A percentile compares a stretch with the other conserved stretches of the same genome.
Conservation (phyloP, 2,797 vertebrate genomes). For the Enoplosus armatus region DNA sequence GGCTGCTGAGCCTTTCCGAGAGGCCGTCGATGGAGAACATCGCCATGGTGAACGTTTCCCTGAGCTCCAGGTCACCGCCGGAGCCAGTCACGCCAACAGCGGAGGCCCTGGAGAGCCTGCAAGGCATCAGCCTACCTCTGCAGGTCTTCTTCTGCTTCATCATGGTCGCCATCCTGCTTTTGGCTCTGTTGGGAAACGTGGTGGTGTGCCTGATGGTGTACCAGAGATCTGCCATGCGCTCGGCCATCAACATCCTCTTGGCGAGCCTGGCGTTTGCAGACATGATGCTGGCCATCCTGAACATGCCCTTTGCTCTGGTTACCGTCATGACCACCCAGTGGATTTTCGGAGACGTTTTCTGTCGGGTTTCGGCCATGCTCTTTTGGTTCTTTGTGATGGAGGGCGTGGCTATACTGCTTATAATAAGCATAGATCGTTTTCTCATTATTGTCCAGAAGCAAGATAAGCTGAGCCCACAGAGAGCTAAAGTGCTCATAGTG, state of each 20-base stretch:
- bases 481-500: slow-evolving; percentile 94
- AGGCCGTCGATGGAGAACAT: slow-evolving; percentile 69
- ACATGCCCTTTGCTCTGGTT: slow-evolving; percentile 96
- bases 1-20: slow-evolving; percentile 85
- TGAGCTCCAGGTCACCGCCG: slow-evolving; percentile 50
- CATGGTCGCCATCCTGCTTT: slow-evolving; percentile 91
- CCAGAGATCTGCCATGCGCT: slow-evolving; percentile 97
- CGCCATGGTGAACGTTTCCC: slow-evolving; percentile 72
- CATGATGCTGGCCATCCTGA: slow-evolving; percentile 95
- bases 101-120: slow-evolving; percentile 72
- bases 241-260: slow-evolving; percentile 98
- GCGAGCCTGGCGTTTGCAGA: slow-evolving; percentile 97
- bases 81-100: slow-evolving; percentile 73
- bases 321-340: slow-evolving; percentile 92
- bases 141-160: slow-evolving; percentile 92
- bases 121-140: slow-evolving; percentile 89
- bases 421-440: slow-evolving; percentile 98
- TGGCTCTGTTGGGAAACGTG: slow-evolving; percentile 95
- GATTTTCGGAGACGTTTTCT: slow-evolving; percentile 95
- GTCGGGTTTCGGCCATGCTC: slow-evolving; percentile 95
- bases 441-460: slow-evolving; percentile 98
- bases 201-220: slow-evolving; percentile 99
- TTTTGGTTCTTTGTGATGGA: slow-evolving; percentile 98
- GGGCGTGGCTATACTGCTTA: slow-evolving; percentile 95
- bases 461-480: slow-evolving; percentile 94